phyloP scores from a whole-genome alignment of 2,797 vertebrate genomes.

The Thaleichthys pacificus region DNA sequence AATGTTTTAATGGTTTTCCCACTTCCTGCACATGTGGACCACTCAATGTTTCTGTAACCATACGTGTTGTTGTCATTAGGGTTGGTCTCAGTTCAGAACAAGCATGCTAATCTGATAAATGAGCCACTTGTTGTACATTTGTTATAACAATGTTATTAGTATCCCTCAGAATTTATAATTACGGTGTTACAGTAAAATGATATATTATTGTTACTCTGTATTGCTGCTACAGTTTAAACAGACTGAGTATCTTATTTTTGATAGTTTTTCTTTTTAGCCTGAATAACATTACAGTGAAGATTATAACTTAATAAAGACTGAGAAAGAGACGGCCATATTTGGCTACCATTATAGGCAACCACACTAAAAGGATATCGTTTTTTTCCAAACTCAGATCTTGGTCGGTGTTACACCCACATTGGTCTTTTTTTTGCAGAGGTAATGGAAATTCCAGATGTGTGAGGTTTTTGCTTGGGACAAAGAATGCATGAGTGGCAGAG shows the following conservation, averaged over 20 bases:
- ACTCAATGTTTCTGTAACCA: neutral
- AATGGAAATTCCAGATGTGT: constrained; percentile 62
- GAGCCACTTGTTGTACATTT: too few species aligned
- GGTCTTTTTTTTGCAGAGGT: constrained; percentile 20
- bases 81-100: neutral
- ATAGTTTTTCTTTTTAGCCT: neutral
- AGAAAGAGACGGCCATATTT: neutral
- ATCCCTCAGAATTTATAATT: neutral
- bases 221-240: neutral
- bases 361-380: neutral
- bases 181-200: neutral
- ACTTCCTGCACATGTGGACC: constrained; percentile 15
- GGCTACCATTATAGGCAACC: neutral
- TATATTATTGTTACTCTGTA: neutral
- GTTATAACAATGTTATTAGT: too few species aligned
- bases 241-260: neutral
- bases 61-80: neutral
- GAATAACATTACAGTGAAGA: neutral
- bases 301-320: neutral
- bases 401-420: constrained; percentile 46
- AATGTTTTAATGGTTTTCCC: neutral
- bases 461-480: constrained; percentile 49
- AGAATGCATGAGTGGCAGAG: constrained; percentile 30
- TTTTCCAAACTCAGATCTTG: constrained; percentile 17
- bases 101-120: too few species aligned